Base-by-base conservation (phyloP, 2,113 vertebrate species). In the Pterocles burchelli region DNA sequence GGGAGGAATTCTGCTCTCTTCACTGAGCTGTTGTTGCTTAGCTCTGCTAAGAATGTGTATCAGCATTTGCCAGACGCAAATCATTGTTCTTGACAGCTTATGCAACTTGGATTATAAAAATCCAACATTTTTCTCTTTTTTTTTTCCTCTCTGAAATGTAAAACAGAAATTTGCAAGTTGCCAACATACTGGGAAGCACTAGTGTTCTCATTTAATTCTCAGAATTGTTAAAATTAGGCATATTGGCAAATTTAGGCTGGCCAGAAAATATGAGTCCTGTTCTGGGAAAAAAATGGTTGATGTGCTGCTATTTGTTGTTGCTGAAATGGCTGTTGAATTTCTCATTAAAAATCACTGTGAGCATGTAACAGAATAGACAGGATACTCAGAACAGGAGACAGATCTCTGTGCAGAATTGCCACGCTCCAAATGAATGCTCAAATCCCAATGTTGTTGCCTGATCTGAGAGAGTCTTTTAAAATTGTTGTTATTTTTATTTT, bases 71-170 rank as follows among this genome's bases (percentile, higher is more conserved):
- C 89, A 93, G 91, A 38, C 3, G 0, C 43, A 89, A 90, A 58
- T 88, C 55, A 91, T 80, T 91, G 91, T 91, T 82, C 78, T 77
- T 93, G 87, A 88, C 66, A 76, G 74, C 89, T 91, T 90, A 90
- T 83, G 63, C 59, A 79, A 90, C 51, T 83, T 85, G 80, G 73
- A 87, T 92, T 94, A 57, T 72, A 89, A 91, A 97, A 96, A 85
- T 46, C 75, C 78, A 80, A 52, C 26, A 12, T 84, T 85, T 76
- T 95, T 71, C 33, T 79, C n/a, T 65, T 65, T 80, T 34, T 24
- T 85, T 88, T n/a, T 41, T 41, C 85, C 81, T 67, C 22, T 54
- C 49, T 67, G 34, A 84, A 93, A 74, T 33, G 52, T 78, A 49
- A 73, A 70, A 7, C 46, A 49, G 59, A 65, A 75, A 57, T 84